Base-by-base conservation (phyloP, 2,888 invertebrate species). In the Actias luna region DNA sequence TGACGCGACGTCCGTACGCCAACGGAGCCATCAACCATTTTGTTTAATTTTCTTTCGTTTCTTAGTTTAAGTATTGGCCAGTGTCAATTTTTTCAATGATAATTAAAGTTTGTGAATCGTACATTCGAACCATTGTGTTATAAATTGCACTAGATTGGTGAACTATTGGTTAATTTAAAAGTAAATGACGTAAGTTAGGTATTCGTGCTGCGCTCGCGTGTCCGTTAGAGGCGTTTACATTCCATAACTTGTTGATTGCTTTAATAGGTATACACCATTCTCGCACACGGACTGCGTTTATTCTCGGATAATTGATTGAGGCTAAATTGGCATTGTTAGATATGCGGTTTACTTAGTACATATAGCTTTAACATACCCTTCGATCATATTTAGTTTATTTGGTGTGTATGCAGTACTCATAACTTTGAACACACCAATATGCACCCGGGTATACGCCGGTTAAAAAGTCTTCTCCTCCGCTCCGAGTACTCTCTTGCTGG, bases 241-340 rank as follows among this genome's bases (percentile, higher is more conserved):
- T 46, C 22, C 46, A 46, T 27, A 55, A 55, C 16, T 16, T 55
- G 55, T 27, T 55, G 55, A 55, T 55, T 55, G 55, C 29, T 55
- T 55, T 29, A 29, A 29, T 55, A 29, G 16, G 29, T 29, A 16
- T 46, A 29, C 29, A 18, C 55, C 7, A 1, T 18, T 55, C 46
- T 55, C 29, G n/a, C 12, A 29, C n/a, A 29, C 55, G 14, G 14
- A 55, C 29, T 14, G 16, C 29, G 55, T 55, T 55, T 55, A 29
- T 55, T 55, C 18, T 55, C 29, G n/a, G 55, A 29, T 14, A 29
- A n/a, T 55, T 55, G 55, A 55, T 55, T 55, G 55, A 22, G 22
- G n/a, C 22, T 46, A 46, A 46, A 46, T 22, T 22, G 22, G 46
- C 22, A 46, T 12, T 46, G 22, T 46, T 46, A 46, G 18, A n/a